Percentiles rank a stretch among this genome's conserved stretches.
These are phyloP conservation scores for Apis cerana DNA, from an alignment of 1,140 invertebrate species.

Conservation along the genomic window DNA sequence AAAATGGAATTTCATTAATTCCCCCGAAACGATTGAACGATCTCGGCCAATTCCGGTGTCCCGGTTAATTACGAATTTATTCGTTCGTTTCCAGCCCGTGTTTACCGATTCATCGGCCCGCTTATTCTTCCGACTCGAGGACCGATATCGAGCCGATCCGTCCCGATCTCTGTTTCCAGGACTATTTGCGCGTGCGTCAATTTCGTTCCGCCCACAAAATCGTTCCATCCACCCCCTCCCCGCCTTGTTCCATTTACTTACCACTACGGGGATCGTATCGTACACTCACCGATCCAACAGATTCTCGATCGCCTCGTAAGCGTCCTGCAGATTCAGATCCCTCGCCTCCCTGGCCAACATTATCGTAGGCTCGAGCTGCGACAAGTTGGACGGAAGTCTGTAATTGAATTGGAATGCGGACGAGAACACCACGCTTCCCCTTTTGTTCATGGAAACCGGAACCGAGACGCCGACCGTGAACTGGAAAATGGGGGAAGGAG, in stretches of 20 bases:
- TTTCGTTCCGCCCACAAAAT: no score
- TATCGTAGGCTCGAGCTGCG: conserved; percentile 73
- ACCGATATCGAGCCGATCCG: background rate
- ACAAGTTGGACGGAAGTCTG: conserved; percentile 75
- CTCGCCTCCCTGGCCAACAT: conserved; percentile 68
- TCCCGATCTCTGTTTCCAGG: background rate
- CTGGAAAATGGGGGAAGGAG: conserved; percentile 60
- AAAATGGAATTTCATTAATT: conserved; percentile 56
- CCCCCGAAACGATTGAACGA: background rate
- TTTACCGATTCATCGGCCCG: conserved; percentile 50
- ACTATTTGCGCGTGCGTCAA: no score
- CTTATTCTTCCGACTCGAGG: conserved; percentile 38
- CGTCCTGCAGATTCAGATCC: conserved; percentile 72
- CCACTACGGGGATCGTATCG: background rate
- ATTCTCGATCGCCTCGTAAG: conserved; percentile 74
- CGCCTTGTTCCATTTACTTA: background rate
- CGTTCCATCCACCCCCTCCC: no score
- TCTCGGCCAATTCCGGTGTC: conserved; percentile 10
- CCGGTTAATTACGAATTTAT: conserved; percentile 58
- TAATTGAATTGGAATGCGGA: conserved; percentile 78
- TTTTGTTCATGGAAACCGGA: conserved; percentile 72
- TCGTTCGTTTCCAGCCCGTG: conserved; percentile 16
- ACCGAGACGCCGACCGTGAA: conserved; percentile 74
- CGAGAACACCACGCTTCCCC: conserved; percentile 71
- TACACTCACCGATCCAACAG: conserved; percentile 74